Evolutionary conservation across 2,888 invertebrate genomes (phyloP), one percentile per base, ranked within the genome.

Genomic region (Trypoxylon attenuatum): DNA sequence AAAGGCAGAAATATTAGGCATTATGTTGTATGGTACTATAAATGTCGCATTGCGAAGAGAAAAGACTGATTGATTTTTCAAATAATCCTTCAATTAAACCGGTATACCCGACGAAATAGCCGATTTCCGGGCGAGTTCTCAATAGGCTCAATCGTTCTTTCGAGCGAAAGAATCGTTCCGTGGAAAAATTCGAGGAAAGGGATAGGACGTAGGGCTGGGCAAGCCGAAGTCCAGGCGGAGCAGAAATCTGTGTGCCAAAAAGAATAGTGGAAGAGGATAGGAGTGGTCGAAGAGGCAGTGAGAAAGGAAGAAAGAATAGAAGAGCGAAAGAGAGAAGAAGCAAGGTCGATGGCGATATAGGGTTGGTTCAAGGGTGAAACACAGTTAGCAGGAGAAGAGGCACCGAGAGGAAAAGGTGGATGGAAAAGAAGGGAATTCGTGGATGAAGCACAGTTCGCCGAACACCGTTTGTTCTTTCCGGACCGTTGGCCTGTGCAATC

Each of bases 391-490:
- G 18, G 29, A 29, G 16, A 21, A 6, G 22, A 51, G 23, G 19
- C 29, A 19, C 42, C 43, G 29, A 15, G 45, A 18, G 42, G 22
- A 22, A 25, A 5, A 19, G 21, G 18, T 4, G 23, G 1, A 22
- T 59, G 56, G 69, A 57, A 33, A 68, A 23, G 62, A 58, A 69
- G 45, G 42, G 63, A 47, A 61, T 55, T 63, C 77, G 82, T 73
- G 82, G 78, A 83, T 82, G 77, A 78, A 80, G 76, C 80, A 84
- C 81, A 81, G 82, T 85, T 79, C 81, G 82, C 77, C 77, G 82
- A 84, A 82, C 84, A 83, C 83, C 85, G 85, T 85, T 85, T 86
- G 85, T 86, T 85, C 84, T 85, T 86, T 85, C 84, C 85, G 75
- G 80, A 77, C 79, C 84, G 82, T 73, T 84, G 85, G 83, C 72